These are phyloP conservation scores for Cydia strobilella DNA, from an alignment of 1,140 invertebrate species.

Conservation along the genomic window DNA sequence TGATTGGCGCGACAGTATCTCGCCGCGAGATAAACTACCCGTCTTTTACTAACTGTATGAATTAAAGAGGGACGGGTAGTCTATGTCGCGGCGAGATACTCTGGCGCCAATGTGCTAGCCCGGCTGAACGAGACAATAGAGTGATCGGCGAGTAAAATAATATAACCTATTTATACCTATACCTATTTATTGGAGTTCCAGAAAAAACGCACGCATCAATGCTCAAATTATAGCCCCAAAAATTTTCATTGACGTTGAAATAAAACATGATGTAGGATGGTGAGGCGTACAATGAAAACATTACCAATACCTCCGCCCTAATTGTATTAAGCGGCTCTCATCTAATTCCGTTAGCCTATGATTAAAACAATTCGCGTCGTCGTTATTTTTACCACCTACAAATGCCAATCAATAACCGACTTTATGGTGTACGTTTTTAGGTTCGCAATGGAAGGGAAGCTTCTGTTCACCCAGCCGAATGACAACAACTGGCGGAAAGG, in stretches of 20 bases:
- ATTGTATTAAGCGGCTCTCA: not conserved
- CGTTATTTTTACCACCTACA: conserved; percentile 2
- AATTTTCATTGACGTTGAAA: not conserved
- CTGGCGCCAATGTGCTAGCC: no score
- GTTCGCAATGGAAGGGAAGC: conserved; percentile 92
- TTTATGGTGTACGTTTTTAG: conserved; percentile 54
- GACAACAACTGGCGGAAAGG: conserved; percentile 94
- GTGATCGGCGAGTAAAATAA: no score
- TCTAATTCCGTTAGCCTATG: conserved; percentile 20
- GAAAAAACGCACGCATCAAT: no score
- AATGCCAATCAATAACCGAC: conserved; percentile 31
- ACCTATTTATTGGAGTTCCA: no score
- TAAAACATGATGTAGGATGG: no score
- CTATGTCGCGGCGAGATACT: no score
- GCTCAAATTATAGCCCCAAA: not conserved
- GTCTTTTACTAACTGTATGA: no score
- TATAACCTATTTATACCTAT: no score
- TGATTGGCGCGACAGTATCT: no score
- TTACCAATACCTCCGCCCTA: conserved; percentile 11
- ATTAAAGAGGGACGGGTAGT: no score
- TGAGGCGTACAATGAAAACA: not conserved
- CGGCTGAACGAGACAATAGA: no score
- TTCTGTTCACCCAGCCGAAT: conserved; percentile 91
- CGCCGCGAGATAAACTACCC: no score
- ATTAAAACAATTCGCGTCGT: conserved; percentile 15